These are phyloP conservation scores for Panthera leo DNA, from an alignment of 2,113 vertebrate species.

Conservation along the genomic window DNA sequence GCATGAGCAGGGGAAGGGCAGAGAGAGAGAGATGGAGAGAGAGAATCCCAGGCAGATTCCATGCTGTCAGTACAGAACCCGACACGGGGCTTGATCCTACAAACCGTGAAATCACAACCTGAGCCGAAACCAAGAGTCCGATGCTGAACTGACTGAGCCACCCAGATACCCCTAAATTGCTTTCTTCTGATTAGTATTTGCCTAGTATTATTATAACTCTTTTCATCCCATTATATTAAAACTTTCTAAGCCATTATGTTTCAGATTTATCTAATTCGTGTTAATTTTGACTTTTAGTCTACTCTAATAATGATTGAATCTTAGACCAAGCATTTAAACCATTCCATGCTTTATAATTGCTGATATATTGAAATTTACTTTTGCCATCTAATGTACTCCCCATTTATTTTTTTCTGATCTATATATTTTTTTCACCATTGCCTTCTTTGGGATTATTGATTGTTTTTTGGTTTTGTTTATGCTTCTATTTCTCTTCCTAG, in stretches of 20 bases:
- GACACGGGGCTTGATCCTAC: too few species aligned
- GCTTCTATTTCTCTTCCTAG: not conserved
- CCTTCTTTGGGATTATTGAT: not conserved
- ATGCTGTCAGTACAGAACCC: too few species aligned
- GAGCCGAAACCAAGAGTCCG: too few species aligned
- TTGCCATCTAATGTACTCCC: not conserved
- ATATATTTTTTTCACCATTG: not conserved
- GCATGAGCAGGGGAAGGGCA: too few species aligned
- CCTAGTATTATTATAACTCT: not conserved
- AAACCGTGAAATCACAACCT: too few species aligned
- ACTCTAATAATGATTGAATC: not conserved
- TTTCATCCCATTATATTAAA: not conserved
- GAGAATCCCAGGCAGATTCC: too few species aligned
- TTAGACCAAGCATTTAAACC: not conserved
- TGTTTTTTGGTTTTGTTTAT: not conserved
- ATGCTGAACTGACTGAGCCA: too few species aligned
- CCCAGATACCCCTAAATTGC: not conserved
- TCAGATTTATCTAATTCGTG: not conserved
- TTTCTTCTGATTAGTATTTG: not conserved
- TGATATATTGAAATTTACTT: not conserved
- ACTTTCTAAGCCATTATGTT: not conserved
- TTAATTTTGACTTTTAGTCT: not conserved
- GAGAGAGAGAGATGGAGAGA: too few species aligned
- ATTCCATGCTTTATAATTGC: not conserved
- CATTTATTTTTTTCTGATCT: not conserved